Evolutionary conservation across 2,113 vertebrate genomes (phyloP).

Genomic region (Varanus salvator): DNA sequence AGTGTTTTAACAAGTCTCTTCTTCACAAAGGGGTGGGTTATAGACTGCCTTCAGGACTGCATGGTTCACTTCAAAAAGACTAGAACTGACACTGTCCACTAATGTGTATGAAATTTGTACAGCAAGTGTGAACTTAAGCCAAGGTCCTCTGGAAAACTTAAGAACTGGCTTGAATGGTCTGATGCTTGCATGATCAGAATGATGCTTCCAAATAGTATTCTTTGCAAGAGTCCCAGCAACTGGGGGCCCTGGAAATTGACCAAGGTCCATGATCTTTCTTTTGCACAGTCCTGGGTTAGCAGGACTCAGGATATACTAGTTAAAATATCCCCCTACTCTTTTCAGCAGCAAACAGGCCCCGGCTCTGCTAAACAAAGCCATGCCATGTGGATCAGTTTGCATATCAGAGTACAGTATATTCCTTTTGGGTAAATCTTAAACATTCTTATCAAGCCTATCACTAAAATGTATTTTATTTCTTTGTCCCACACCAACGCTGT

Average conservation of each 20-base stretch:
- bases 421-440: not conserved
- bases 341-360: not conserved
- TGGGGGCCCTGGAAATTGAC: not conserved
- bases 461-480: not conserved
- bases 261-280: not conserved
- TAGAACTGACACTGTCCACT: not conserved
- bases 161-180: not conserved
- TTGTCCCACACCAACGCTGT: not conserved
- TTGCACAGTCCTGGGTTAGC: not conserved
- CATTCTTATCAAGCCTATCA: not conserved
- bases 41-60: not conserved
- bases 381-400: not conserved
- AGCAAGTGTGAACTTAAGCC: not conserved
- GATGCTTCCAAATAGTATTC: not conserved
- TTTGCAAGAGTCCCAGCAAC: not conserved
- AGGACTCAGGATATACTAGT: not conserved
- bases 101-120: not conserved
- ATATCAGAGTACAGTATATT: not conserved
- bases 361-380: not conserved
- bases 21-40: not conserved
- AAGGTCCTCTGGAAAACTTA: not conserved
- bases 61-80: not conserved
- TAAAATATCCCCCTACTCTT: no score
- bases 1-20: not conserved
- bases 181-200: not conserved